These are phyloP conservation scores for Latrodectus geometricus DNA, from an alignment of 1,140 invertebrate species.

Conservation along the genomic window DNA sequence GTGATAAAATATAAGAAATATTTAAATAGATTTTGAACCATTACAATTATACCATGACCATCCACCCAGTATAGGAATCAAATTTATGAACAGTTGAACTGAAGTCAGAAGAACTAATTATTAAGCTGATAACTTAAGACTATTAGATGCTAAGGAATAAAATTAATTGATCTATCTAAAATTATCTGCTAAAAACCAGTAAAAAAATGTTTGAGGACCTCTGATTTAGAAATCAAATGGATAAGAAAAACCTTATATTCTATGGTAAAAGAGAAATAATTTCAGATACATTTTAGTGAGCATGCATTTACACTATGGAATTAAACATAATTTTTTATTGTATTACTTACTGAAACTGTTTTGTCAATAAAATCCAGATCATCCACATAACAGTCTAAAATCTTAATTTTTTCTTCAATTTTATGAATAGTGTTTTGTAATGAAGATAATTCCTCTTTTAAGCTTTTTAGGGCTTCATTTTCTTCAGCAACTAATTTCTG, in stretches of 20 bases:
- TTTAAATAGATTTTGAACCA: too few relatives aligned
- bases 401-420: slow-evolving; percentile 52
- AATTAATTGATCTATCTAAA: too few relatives aligned
- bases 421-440: slow-evolving; percentile 66
- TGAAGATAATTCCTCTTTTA: slow-evolving; percentile 73
- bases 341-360: slow-evolving; percentile 44
- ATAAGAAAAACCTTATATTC: not conserved
- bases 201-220: not conserved
- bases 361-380: slow-evolving; percentile 48
- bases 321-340: too few relatives aligned
- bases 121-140: too few relatives aligned
- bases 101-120: too few relatives aligned
- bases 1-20: too few relatives aligned
- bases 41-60: too few relatives aligned
- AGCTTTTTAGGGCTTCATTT: slow-evolving; percentile 74
- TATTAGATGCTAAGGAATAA: too few relatives aligned
- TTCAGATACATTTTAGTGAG: not conserved
- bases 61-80: too few relatives aligned
- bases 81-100: too few relatives aligned
- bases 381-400: slow-evolving; percentile 58
- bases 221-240: not conserved
- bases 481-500: slow-evolving; percentile 70
- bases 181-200: too few relatives aligned
- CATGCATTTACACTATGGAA: too few relatives aligned
- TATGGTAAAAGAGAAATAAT: slow-evolving; percentile 9